Evolutionary conservation across 2,888 invertebrate species (phyloP).

Genomic region (Oxycera nigricornis): DNA sequence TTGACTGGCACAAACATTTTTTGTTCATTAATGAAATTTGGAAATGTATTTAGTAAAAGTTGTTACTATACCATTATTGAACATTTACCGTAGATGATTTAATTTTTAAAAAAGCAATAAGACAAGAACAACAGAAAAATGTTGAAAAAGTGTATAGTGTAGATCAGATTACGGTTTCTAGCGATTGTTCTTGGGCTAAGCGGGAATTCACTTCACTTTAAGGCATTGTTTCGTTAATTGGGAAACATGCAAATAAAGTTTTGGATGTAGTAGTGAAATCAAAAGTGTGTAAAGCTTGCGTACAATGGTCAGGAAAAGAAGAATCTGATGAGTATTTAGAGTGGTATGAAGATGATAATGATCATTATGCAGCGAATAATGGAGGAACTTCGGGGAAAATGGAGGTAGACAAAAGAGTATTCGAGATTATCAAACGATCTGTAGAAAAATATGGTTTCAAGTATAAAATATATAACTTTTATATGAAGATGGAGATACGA

Average conservation of each 20-base stretch:
- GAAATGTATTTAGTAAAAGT: neutral
- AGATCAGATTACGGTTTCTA: constrained; percentile 1
- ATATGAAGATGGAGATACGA: too few relatives aligned
- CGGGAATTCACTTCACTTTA: constrained; percentile 13
- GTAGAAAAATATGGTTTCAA: too few relatives aligned
- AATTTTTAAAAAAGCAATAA: constrained; percentile 5
- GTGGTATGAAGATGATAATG: neutral
- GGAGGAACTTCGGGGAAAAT: too few relatives aligned
- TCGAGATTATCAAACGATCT: too few relatives aligned
- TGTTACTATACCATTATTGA: neutral
- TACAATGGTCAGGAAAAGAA: neutral
- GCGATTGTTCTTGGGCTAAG: constrained; percentile 13
- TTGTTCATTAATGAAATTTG: neutral
- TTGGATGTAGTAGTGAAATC: neutral
- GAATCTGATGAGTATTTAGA: neutral
- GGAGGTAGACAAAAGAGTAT: too few relatives aligned
- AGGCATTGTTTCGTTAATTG: constrained; percentile 12
- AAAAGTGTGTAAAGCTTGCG: neutral
- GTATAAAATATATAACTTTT: too few relatives aligned
- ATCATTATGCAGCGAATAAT: too few relatives aligned
- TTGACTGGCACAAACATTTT: neutral
- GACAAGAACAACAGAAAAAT: neutral
- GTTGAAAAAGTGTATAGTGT: neutral
- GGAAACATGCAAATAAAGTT: constrained; percentile 7
- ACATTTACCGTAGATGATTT: neutral